Evolutionary conservation across 2,113 vertebrate species (phyloP).

Genomic region (Sinosuthora webbiana): DNA sequence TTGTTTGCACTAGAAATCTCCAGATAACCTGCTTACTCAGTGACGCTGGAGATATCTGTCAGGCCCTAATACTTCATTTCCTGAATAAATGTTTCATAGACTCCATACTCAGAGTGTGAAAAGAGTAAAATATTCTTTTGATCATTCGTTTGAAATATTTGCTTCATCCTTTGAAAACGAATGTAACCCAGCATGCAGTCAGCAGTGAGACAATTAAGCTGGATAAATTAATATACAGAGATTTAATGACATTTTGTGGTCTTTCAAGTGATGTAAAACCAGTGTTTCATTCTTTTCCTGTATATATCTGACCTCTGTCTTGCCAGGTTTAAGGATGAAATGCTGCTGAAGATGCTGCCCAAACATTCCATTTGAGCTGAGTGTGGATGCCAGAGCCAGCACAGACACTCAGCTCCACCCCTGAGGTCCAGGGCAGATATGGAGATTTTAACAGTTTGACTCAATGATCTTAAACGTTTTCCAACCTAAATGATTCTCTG

Average conservation of each 20-base stretch:
- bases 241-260: neutral
- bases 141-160: neutral
- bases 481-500: neutral
- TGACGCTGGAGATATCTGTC: neutral
- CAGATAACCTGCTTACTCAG: slow-evolving; percentile 36
- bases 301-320: neutral
- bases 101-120: neutral
- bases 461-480: neutral
- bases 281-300: neutral
- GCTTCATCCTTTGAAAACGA: neutral
- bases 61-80: slow-evolving; percentile 38
- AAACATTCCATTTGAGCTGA: neutral
- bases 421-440: neutral
- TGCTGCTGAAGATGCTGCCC: neutral
- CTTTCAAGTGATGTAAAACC: neutral
- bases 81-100: slow-evolving; percentile 42
- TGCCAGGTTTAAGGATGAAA: neutral
- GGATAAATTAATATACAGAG: neutral
- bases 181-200: neutral
- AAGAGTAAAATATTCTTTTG: slow-evolving; percentile 30
- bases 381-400: neutral
- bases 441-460: neutral
- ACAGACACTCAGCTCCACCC: neutral
- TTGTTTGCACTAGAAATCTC: slow-evolving; percentile 42
- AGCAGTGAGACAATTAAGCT: neutral